Evolutionary conservation across 1,140 invertebrate genomes (phyloP).

Genomic region (Nasonia longicornis): DNA sequence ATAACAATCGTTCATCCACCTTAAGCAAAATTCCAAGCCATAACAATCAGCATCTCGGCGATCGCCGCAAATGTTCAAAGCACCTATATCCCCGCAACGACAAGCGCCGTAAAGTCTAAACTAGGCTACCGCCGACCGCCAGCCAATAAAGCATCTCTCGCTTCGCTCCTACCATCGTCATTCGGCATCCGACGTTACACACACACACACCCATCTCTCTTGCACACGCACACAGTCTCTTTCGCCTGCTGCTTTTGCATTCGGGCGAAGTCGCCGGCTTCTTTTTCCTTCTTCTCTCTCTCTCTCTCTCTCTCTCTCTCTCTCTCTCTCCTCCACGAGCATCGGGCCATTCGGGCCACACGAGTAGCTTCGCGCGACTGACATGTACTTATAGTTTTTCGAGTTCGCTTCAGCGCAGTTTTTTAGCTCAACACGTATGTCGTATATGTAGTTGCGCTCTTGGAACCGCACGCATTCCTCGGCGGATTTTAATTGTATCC

Average conservation of each 20-base stretch:
- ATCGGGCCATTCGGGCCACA: not conserved
- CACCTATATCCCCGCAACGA: not conserved
- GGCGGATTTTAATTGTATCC: not conserved
- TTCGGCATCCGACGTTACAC: not conserved
- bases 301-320: too few relatives aligned
- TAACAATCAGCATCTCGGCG: not conserved
- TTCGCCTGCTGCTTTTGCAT: conserved; percentile 11
- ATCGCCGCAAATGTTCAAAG: not conserved
- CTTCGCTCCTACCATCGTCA: not conserved
- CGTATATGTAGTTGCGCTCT: not conserved
- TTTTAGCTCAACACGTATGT: not conserved
- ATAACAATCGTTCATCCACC: too few relatives aligned
- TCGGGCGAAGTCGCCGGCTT: not conserved
- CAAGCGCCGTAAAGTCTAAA: conserved; percentile 27
- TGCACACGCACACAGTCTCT: not conserved
- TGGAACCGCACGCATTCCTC: not conserved
- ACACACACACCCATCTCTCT: not conserved
- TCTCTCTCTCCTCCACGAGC: too few relatives aligned
- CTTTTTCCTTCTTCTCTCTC: not conserved
- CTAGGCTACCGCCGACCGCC: not conserved
- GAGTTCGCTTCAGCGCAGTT: not conserved
- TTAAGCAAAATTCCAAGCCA: too few relatives aligned
- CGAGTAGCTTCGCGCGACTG: not conserved
- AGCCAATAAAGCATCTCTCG: not conserved
- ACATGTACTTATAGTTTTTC: not conserved